These are phyloP conservation scores for Heteronetta atricapilla DNA, from an alignment of 2,113 vertebrate genomes.

Conservation along the genomic window DNA sequence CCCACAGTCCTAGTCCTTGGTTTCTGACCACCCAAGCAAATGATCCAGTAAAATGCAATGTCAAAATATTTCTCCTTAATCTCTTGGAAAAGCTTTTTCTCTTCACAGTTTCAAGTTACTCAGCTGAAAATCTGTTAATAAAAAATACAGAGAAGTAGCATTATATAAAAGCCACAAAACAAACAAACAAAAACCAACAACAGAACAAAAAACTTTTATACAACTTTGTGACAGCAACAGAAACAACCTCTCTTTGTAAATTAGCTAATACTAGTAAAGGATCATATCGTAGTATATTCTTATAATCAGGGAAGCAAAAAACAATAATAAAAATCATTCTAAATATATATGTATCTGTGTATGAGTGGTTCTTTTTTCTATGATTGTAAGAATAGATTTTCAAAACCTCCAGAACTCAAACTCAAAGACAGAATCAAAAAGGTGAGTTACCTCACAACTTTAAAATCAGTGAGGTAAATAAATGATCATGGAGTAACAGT, in stretches of 20 bases:
- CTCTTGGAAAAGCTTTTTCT: background rate
- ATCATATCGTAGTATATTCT: background rate
- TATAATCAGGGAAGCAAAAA: background rate
- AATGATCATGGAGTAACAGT: background rate
- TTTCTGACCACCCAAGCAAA: constrained; percentile 48
- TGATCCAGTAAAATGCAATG: background rate
- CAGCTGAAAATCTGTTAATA: background rate
- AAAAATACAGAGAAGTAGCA: background rate
- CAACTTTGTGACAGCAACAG: background rate
- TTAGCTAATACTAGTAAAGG: background rate
- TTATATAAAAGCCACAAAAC: background rate
- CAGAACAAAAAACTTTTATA: background rate
- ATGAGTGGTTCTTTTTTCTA: background rate
- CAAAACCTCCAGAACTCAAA: background rate
- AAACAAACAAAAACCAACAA: background rate
- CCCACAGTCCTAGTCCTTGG: background rate
- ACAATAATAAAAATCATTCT: background rate
- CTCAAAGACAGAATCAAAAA: background rate
- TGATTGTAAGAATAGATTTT: background rate
- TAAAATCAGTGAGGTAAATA: background rate
- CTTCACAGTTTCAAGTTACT: background rate
- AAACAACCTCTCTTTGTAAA: background rate
- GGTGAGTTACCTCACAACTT: background rate
- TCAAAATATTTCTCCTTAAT: constrained; percentile 26
- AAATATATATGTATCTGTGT: background rate